Evolutionary conservation across 2,797 vertebrate species (phyloP).

Genomic region (Melanotaenia pygmaea): DNA sequence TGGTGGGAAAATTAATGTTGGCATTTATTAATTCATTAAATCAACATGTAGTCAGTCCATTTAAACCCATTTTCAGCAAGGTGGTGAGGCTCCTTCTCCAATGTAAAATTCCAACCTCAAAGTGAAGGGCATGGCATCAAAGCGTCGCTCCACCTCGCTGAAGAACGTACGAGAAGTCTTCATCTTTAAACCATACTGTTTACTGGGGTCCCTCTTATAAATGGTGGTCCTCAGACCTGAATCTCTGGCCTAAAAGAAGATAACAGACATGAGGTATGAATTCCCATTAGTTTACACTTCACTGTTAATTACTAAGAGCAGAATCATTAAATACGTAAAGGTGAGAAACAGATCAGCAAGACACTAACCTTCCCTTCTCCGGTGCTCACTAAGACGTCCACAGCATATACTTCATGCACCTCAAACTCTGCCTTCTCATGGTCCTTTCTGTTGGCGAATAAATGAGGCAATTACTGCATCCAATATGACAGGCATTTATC

Average conservation of each 20-base stretch:
- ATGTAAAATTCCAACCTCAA: slow-evolving; percentile 83
- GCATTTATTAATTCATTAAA: neutral
- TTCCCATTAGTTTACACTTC: neutral
- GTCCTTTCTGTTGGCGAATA: slow-evolving; percentile 87
- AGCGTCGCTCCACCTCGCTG: slow-evolving; percentile 95
- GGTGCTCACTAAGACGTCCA: slow-evolving; percentile 95
- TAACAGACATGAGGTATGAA: neutral
- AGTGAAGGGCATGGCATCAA: slow-evolving; percentile 97
- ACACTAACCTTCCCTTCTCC: slow-evolving; percentile 94
- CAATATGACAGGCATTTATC: too few relatives aligned
- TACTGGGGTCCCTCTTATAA: slow-evolving; percentile 95
- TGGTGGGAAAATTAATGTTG: slow-evolving; percentile 55
- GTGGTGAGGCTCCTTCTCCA: neutral
- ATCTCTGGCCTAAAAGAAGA: slow-evolving; percentile 87
- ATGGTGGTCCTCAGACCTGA: slow-evolving; percentile 96
- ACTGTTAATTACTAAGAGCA: neutral
- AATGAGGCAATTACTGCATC: neutral
- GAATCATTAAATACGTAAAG: neutral
- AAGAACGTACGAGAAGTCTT: slow-evolving; percentile 98
- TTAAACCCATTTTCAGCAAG: neutral
- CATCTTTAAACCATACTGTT: slow-evolving; percentile 97
- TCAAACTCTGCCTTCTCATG: slow-evolving; percentile 98
- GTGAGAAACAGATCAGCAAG: neutral
- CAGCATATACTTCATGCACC: slow-evolving; percentile 98
- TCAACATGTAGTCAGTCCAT: neutral